Conservation (phyloP, 2,888 invertebrate genomes). For the Xylocampa areola region DNA sequence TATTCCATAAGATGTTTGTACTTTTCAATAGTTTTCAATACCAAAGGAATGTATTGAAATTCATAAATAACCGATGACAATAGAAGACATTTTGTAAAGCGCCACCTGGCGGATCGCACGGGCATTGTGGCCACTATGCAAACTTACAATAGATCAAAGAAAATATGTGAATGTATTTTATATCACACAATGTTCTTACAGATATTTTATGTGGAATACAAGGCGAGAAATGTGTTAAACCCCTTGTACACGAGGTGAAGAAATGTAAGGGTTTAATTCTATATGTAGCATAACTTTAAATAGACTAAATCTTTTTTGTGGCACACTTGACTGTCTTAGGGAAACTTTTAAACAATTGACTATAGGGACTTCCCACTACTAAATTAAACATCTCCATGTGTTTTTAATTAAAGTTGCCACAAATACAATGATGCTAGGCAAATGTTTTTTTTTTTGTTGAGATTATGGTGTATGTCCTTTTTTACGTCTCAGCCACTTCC, state of each 20-base stretch:
- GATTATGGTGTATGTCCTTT: no score
- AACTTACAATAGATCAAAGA: slow-evolving; percentile 68
- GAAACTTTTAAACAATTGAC: no score
- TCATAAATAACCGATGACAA: slow-evolving; percentile 70
- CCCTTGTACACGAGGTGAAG: neutral
- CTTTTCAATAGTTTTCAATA: slow-evolving; percentile 40
- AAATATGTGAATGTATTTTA: slow-evolving; percentile 51
- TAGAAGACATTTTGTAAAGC: slow-evolving; percentile 54
- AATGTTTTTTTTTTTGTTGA: no score
- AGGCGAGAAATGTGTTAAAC: neutral
- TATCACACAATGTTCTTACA: slow-evolving; percentile 42
- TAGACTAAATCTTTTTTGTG: no score
- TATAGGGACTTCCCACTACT: no score
- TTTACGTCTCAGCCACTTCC: no score
- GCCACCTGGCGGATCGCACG: slow-evolving; percentile 68
- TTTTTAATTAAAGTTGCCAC: no score
- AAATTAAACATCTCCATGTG: no score
- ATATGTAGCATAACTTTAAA: neutral
- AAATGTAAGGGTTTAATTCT: neutral
- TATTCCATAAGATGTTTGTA: slow-evolving; percentile 30
- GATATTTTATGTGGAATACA: slow-evolving; percentile 21
- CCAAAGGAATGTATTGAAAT: slow-evolving; percentile 54
- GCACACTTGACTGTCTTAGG: no score
- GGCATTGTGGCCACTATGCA: slow-evolving; percentile 54
- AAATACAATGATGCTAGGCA: no score